Base-by-base conservation (phyloP, 2,888 invertebrate species). In the Leucophora obtusa region DNA sequence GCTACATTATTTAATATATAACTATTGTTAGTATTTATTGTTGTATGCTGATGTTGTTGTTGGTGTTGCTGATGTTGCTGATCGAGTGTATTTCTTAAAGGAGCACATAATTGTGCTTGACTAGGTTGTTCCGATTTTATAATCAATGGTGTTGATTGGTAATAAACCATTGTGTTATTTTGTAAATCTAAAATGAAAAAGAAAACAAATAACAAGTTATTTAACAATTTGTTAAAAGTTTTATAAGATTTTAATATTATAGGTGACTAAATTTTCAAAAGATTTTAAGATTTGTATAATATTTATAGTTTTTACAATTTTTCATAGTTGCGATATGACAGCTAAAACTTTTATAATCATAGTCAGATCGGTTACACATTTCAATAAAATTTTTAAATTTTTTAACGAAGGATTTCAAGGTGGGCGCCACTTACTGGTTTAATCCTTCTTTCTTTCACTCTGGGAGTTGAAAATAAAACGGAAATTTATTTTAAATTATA, bases 131-230 rank as follows among this genome's bases (percentile, higher is more conserved):
- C 91, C 38, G 89, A 87, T 86, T 90, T 90, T 85, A 90, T 89
- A 75, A 90, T 88, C 68, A 90, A 84, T 79, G 89, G 90, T 73
- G 89, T 86, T 60, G 91, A 86, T 79, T 89, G 87, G 83, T 91
- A 90, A 84, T 91, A 91, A 72, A 91, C 91, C 90, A 91, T 91
- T 82, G 89, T 90, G 84, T 60, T 81, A 33, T 82, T 83, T 79
- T 82, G 82, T 80, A 85, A 84, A 83, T 89, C 90, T 90, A 73
- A 7, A 86, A 81, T 38, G 17, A 72, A 21, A 66, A 2, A 38
- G 38, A 38, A 38, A 11, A 38, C 1, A 38, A 14, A 11, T 2
- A 9, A n/a, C n/a, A n/a, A 38, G 6, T 38, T 38, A 38, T 11
- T 38, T 11, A 38, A 38, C 1, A 38, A 38, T 2, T 10, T 38